Evolutionary conservation across 2,113 vertebrate genomes (phyloP).

Genomic region (Phyllostomus hastatus): DNA sequence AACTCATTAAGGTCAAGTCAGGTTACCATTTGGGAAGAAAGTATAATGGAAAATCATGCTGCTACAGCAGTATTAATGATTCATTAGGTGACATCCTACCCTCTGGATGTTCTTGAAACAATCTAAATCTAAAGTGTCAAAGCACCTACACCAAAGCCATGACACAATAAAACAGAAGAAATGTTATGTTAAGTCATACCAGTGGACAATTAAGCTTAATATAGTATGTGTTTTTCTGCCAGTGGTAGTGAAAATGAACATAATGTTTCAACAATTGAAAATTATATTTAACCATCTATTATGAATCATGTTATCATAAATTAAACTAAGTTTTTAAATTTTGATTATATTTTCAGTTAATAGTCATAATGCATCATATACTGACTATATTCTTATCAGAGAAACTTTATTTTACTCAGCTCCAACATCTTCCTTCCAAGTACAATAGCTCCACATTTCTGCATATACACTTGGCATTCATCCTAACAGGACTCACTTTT

Average conservation of each 20-base stretch:
- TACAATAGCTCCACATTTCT: not conserved
- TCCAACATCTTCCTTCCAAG: not conserved
- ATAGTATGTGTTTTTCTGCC: not conserved
- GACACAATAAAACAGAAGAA: conserved; percentile 13
- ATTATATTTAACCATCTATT: not conserved
- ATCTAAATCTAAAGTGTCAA: conserved; percentile 48
- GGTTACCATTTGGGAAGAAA: conserved; percentile 43
- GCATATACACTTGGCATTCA: not conserved
- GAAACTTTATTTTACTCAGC: not conserved
- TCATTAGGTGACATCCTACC: conserved; percentile 57
- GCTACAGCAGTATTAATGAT: conserved; percentile 60
- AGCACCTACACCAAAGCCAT: conserved; percentile 7
- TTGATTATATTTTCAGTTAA: not conserved
- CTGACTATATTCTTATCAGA: not conserved
- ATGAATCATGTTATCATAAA: not conserved
- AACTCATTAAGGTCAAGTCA: conserved; percentile 59
- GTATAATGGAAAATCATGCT: conserved; percentile 51
- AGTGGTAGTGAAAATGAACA: not conserved
- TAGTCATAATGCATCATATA: not conserved
- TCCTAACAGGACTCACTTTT: not conserved
- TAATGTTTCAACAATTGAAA: not conserved
- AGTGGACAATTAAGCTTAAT: not conserved
- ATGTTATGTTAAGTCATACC: not conserved
- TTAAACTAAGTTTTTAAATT: not conserved
- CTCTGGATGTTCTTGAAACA: conserved; percentile 53